Base-by-base conservation (phyloP, 2,113 vertebrate species). In the Leiothrix lutea region DNA sequence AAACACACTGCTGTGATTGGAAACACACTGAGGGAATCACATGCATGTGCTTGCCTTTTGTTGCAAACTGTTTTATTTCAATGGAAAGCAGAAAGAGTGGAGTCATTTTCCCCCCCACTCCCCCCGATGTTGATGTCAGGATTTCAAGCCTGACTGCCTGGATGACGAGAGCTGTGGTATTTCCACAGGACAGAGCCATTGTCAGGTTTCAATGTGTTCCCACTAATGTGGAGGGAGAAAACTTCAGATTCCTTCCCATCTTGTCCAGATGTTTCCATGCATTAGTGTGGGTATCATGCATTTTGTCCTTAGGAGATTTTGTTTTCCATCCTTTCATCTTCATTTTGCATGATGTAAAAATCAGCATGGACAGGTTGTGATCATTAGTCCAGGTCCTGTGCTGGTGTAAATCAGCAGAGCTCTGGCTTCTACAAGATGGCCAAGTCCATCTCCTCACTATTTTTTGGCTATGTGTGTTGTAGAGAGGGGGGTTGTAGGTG, bases 1-100 rank as follows among this genome's bases (percentile, higher is more conserved):
- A 95, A 95, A 93, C 93, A 95, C 72, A 47, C 78, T 88, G 93
- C 38, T 9, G 3, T 93, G 90, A 95, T 95, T 96, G 90, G 89
- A 95, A 96, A 93, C 88, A 94, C 91, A 65, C 92, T 0, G 74
- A 93, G 93, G 86, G 81, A 56, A 94, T 42, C 87, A 82, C 94
- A 90, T 58, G 89, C 91, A 87, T 78, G 91, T 11, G 15, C 31
- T 95, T 29, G 92, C 79, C 88, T 95, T 92, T 86, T 84, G 88
- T 92, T 90, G 82, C 90, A 83, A 50, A 88, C 80, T 21, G 78
- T 21, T 91, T 75, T 72, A 61, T 90, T 94, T 91, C 88, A 81
- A 92, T 96, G 65, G 72, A 69, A 96, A 94, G 89, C 94, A 94
- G 86, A 94, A 95, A 60, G 7, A 62, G 73, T 86, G 80, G 90